Conservation (phyloP, 2,113 vertebrate genomes). For the Amazona vittata region DNA sequence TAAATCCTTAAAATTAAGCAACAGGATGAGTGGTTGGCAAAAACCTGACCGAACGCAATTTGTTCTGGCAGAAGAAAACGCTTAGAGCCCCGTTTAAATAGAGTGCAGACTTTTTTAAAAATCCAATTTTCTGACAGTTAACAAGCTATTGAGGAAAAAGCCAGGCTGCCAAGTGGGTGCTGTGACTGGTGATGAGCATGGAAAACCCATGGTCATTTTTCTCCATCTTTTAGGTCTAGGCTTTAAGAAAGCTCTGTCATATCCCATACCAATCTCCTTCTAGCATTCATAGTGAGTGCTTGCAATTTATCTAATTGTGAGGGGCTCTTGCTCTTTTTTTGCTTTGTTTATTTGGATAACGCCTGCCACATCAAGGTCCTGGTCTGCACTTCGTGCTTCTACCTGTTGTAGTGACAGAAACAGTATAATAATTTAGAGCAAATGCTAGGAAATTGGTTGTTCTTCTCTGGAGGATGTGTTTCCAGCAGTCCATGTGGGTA, state of each 20-base stretch:
- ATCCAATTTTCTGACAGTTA: neutral
- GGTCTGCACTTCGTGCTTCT: neutral
- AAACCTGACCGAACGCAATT: neutral
- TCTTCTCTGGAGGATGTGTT: neutral
- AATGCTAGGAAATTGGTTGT: neutral
- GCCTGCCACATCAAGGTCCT: neutral
- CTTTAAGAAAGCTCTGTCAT: neutral
- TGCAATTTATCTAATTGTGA: neutral
- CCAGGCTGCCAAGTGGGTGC: neutral
- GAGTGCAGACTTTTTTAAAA: neutral
- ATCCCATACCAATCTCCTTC: neutral
- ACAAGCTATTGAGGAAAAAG: neutral
- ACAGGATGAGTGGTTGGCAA: neutral
- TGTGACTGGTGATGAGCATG: neutral
- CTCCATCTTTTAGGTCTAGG: neutral
- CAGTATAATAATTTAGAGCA: neutral
- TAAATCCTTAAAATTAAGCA: neutral
- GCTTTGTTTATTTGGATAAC: neutral
- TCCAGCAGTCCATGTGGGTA: neutral
- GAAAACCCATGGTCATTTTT: neutral
- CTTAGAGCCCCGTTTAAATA: neutral
- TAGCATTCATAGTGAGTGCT: neutral
- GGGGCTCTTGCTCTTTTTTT: neutral
- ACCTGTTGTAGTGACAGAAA: neutral
- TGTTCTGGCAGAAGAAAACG: neutral